phyloP scores from a whole-genome alignment of 2,888 invertebrate species.

The Aleiodes alternator region DNA sequence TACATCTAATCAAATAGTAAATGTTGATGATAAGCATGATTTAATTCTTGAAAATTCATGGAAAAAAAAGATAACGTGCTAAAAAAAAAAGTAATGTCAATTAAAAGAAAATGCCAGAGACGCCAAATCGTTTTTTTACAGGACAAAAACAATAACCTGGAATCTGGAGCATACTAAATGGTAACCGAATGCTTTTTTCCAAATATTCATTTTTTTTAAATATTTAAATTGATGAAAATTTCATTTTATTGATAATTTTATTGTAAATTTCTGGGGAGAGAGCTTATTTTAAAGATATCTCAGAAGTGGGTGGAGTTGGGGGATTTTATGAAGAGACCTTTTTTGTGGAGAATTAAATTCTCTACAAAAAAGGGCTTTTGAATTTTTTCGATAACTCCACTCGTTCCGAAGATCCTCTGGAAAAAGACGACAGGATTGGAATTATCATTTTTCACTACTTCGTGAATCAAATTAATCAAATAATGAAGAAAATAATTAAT shows the following conservation, averaged over 20 bases:
- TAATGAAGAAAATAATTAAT: too few relatives aligned
- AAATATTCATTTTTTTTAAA: slow-evolving; percentile 33
- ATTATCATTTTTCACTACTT: too few relatives aligned
- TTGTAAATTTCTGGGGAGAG: too few relatives aligned
- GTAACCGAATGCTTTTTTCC: slow-evolving; percentile 77
- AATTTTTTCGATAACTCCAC: too few relatives aligned
- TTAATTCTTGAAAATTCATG: not conserved
- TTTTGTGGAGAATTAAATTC: too few relatives aligned
- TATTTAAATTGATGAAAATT: not conserved
- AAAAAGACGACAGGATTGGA: too few relatives aligned
- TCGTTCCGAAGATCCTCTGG: too few relatives aligned
- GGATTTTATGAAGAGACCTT: too few relatives aligned
- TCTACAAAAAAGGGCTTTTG: too few relatives aligned
- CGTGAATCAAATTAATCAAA: too few relatives aligned
- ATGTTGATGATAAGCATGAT: not conserved
- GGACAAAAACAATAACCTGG: slow-evolving; percentile 91
- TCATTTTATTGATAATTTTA: too few relatives aligned
- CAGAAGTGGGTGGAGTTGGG: not conserved
- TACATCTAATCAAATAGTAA: not conserved
- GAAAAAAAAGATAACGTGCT: not conserved
- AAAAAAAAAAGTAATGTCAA: not conserved
- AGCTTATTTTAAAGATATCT: too few relatives aligned
- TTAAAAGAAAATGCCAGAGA: slow-evolving; percentile 16
- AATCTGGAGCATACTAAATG: slow-evolving; percentile 88
- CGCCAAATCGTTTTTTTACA: slow-evolving; percentile 81